phyloP scores from a whole-genome alignment of 2,888 invertebrate genomes.

The Xestobium rufovillosum region DNA sequence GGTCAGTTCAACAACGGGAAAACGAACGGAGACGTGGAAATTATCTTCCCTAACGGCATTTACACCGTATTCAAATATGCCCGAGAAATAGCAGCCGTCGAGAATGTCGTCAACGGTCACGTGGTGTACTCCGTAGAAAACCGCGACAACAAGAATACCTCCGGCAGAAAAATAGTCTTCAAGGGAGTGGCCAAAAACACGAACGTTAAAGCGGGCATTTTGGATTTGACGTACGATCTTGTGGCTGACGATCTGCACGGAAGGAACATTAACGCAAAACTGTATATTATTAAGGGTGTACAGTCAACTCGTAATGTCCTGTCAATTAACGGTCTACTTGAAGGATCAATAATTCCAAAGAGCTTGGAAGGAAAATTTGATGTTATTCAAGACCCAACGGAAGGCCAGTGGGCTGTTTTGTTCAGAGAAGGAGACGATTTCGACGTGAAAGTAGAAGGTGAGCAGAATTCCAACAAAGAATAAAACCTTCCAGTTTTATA shows the following conservation, averaged over 20 bases:
- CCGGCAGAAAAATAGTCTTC: constrained; percentile 41
- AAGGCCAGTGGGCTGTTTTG: too few species aligned
- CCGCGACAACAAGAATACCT: constrained; percentile 41
- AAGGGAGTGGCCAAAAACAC: constrained; percentile 39
- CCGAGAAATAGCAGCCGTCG: constrained; percentile 31
- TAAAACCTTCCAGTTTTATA: too few species aligned
- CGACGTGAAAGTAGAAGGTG: too few species aligned
- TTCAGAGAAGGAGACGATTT: too few species aligned
- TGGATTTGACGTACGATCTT: constrained; percentile 39
- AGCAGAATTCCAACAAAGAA: too few species aligned
- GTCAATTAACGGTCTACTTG: too few species aligned
- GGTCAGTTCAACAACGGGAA: constrained; percentile 44
- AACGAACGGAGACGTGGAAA: constrained; percentile 42
- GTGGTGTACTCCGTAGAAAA: constrained; percentile 34
- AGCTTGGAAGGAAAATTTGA: too few species aligned
- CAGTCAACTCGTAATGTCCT: too few species aligned
- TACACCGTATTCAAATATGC: constrained; percentile 42
- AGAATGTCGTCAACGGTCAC: constrained; percentile 32
- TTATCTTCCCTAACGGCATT: constrained; percentile 47
- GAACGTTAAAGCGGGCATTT: constrained; percentile 41
- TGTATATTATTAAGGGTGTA: too few species aligned
- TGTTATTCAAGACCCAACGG: too few species aligned
- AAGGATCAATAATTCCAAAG: too few species aligned
- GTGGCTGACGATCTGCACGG: constrained; percentile 45
- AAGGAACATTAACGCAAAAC: constrained; percentile 40